Conservation (phyloP, 2,797 vertebrate species). For the Coccyzus lansbergi region DNA sequence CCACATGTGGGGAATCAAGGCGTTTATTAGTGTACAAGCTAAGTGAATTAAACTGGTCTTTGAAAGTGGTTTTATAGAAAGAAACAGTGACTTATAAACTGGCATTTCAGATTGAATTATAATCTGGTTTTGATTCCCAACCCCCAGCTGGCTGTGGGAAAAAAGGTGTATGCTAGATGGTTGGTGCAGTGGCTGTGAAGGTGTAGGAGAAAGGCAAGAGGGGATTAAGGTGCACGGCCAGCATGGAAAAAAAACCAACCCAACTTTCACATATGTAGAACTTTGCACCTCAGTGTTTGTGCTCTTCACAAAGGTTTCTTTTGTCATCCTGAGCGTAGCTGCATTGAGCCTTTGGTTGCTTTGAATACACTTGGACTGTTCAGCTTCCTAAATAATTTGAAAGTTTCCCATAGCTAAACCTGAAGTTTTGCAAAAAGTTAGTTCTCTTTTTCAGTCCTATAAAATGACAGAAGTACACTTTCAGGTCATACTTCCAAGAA, state of each 20-base stretch:
- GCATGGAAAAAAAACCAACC: not conserved
- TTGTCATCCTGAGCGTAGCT: rapidly evolving
- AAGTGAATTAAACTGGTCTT: not conserved
- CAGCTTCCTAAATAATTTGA: not conserved
- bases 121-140: not conserved
- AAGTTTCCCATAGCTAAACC: not conserved
- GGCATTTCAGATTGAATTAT: not conserved
- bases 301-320: not conserved
- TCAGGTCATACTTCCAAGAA: not conserved
- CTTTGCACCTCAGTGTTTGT: not conserved
- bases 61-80: not conserved
- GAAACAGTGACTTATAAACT: not conserved
- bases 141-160: not conserved
- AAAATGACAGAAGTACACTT: not conserved
- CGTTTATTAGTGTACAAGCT: not conserved
- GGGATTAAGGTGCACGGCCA: not conserved
- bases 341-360: not conserved
- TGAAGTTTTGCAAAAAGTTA: not conserved
- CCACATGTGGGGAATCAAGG: not conserved
- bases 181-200: not conserved
- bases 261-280: not conserved
- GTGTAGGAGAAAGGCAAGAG: not conserved
- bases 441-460: not conserved
- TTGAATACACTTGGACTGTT: not conserved
- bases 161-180: not conserved